These are phyloP conservation scores for Micrasema longulum DNA, from an alignment of 1,140 invertebrate genomes.

Conservation along the genomic window DNA sequence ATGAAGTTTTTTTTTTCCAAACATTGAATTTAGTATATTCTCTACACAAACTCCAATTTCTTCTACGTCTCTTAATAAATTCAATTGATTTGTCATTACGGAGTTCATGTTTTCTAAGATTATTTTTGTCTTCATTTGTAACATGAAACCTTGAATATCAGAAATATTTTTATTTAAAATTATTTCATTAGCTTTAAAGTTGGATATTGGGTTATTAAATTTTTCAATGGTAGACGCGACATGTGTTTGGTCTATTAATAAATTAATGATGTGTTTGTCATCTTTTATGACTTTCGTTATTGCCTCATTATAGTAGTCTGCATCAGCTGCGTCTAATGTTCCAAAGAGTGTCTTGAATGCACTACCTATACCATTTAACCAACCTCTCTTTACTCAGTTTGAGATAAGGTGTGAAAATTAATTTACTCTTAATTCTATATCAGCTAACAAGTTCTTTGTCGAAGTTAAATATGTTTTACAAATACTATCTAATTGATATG, in stretches of 20 bases:
- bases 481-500: neutral
- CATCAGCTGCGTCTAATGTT: slow-evolving; percentile 29
- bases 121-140: neutral
- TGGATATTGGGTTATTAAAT: neutral
- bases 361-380: slow-evolving; percentile 38
- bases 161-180: slow-evolving; percentile 2
- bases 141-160: neutral
- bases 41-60: neutral
- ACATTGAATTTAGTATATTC: neutral
- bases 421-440: neutral
- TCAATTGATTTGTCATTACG: neutral
- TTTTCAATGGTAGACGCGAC: slow-evolving; percentile 32
- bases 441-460: neutral
- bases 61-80: slow-evolving; percentile 11
- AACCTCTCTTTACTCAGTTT: slow-evolving; percentile 31
- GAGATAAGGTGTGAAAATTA: neutral
- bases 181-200: slow-evolving; percentile 11
- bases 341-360: slow-evolving; percentile 38
- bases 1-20: neutral
- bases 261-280: slow-evolving; percentile 1
- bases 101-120: neutral
- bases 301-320: slow-evolving; percentile 24
- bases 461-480: neutral
- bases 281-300: slow-evolving; percentile 20
- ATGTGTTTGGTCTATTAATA: slow-evolving; percentile 30